Conservation (phyloP, 2,113 vertebrate species). For the Nesogale talazaci region DNA sequence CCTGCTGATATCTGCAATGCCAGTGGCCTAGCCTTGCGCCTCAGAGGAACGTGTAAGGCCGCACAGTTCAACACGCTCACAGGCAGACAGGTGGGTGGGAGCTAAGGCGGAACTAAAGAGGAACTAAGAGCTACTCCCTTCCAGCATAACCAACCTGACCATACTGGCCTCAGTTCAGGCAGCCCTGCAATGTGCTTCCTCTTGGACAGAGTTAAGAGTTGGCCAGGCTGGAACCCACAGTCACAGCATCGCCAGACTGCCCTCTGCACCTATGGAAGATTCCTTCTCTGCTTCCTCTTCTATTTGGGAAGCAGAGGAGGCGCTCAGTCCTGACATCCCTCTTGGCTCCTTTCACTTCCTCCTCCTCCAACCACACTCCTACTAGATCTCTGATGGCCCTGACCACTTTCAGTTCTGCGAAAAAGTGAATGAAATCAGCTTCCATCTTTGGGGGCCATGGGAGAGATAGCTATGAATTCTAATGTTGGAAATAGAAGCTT, state of each 20-base stretch:
- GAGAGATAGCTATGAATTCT: neutral
- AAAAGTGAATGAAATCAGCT: slow-evolving; percentile 22
- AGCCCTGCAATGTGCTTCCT: neutral
- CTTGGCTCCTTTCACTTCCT: slow-evolving; percentile 39
- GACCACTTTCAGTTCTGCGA: neutral
- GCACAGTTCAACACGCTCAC: neutral
- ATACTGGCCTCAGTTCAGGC: neutral
- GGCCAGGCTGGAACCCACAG: neutral
- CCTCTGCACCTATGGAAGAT: neutral
- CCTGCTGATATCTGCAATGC: neutral
- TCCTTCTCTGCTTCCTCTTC: neutral
- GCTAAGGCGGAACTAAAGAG: neutral
- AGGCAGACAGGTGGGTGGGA: neutral
- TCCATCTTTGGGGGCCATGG: neutral
- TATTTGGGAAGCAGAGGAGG: neutral
- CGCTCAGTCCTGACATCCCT: neutral
- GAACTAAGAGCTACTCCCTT: neutral
- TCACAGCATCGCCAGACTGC: neutral
- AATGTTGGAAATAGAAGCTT: neutral
- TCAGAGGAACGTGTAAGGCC: neutral
- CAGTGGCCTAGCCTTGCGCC: neutral
- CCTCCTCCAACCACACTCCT: slow-evolving; percentile 3
- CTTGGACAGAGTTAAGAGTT: neutral
- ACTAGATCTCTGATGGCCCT: neutral
- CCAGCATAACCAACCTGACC: neutral